These are phyloP conservation scores for Columba janthina DNA, from an alignment of 2,113 vertebrate genomes.

Conservation along the genomic window DNA sequence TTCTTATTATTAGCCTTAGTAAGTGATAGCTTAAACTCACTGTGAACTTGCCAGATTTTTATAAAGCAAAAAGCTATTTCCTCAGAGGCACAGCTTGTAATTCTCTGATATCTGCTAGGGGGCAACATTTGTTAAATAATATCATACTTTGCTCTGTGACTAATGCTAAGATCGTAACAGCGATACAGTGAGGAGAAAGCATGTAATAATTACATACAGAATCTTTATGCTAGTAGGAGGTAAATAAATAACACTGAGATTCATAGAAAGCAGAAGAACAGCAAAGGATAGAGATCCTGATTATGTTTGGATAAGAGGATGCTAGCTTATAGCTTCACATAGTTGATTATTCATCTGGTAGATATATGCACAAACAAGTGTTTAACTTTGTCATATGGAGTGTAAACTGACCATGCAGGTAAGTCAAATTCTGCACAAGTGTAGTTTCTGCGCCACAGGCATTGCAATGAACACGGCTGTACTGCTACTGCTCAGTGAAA, in stretches of 20 bases:
- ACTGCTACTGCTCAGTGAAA: fast-evolving
- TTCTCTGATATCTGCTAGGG: conserved; percentile 63
- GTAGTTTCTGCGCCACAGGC: neutral
- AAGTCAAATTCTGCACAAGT: neutral
- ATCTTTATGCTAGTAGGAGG: neutral
- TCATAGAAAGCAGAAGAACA: neutral
- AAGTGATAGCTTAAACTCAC: neutral
- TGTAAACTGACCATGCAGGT: fast-evolving
- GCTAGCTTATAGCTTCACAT: neutral
- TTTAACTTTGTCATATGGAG: neutral
- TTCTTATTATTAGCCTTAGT: neutral
- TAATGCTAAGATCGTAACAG: neutral
- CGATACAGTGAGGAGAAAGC: neutral
- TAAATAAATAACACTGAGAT: neutral
- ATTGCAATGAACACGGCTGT: neutral
- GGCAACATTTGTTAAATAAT: conserved; percentile 63
- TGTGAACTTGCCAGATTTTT: neutral
- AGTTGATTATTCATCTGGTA: neutral
- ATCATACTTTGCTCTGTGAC: neutral
- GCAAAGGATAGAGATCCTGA: neutral
- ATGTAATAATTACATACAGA: neutral
- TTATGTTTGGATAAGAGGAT: neutral
- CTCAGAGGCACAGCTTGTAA: conserved; percentile 18
- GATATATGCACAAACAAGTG: neutral
- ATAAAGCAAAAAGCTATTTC: neutral